Evolutionary conservation across 1,140 invertebrate species (phyloP), one percentile per base, ranked within the genome.

Genomic region (Neodiprion pinetum): DNA sequence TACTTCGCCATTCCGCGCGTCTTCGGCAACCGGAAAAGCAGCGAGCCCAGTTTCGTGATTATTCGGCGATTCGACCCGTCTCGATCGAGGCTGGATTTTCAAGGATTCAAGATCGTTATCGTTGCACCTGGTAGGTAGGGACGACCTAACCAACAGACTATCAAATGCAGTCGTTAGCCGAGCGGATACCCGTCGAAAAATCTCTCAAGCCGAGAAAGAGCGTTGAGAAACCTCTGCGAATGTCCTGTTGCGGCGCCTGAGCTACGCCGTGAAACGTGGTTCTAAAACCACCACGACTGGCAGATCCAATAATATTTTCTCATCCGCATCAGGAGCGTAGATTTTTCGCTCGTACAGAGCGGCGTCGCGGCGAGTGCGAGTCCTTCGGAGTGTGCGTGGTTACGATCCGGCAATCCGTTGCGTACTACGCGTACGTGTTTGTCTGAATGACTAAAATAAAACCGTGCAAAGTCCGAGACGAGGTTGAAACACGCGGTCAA

Each of bases 151-250:
- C 61, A 65, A 14, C 17, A 23, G 67, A 69, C 67, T 23, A 12
- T 69, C 67, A 69, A 69, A 69, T 69, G 67, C 67, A 69, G 67
- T 69, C 67, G 67, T 12, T 21, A 69, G 67, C 14, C 67, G 67
- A 21, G 67, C 11, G 14, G 21, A 17, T 47, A 47, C 40, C 67
- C 11, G 2, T 23, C 7, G 67, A 47, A 69, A 47, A 69, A 12
- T 69, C 67, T 14, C n/a, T 7, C 8, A 69, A 69, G 21, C 67
- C 67, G 67, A 69, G 40, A 23, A 21, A 69, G 21, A 69, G 67
- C 67, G 67, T 69, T 11, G 67, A 69, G 40, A 69, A 21, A 47
- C 67, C 67, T 47, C 7, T 69, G 67, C 67, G 67, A 69, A 69
- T 69, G 67, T 69, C 67, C 23, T 69, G 67, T 69, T 69, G 67